Base-by-base conservation (phyloP, 2,113 vertebrate genomes). In the Calidris pygmaea region DNA sequence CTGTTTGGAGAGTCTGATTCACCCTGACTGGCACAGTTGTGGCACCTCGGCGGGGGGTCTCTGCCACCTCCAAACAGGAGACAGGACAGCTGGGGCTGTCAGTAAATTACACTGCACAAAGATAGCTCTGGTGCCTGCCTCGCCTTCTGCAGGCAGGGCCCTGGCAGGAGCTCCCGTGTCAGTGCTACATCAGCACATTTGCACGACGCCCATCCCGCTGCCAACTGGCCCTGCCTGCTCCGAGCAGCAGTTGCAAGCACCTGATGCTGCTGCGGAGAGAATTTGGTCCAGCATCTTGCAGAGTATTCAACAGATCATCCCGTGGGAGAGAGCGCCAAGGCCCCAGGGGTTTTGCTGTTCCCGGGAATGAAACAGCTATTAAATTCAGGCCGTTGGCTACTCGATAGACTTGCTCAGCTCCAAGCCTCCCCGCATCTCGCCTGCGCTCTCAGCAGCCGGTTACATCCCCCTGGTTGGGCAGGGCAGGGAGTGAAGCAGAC, bases 61-160 rank as follows among this genome's bases (percentile, higher is more conserved):
- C 43, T 16, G 20, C 73, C 93, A 45, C 89, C 65, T 48, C 63
- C 84, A 23, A 90, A 35, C 79, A 56, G 85, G 90, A 56, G 73
- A 24, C 5, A 0, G 87, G 90, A 87, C 96, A 96, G 89, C 95
- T 92, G 96, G 90, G 90, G 89, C 92, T 96, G 89, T 89, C 91
- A 85, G 32, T 6, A 72, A 67, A 62, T 73, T 10, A 74, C 88
- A 55, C 55, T 39, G 89, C 72, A 9, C 90, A 81, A 18, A 41
- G 92, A 72, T 2, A 65, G 94, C 80, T 70, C 66, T 56, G 1
- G 1, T 43, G 81, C 72, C 85, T 80, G 91, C 81, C 87, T n/a
- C 10, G 58, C 70, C 87, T 67, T 45, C 63, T 39, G 70, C 93
- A 77, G 89, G 92, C 84, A 77, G 70, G 60, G 87, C 74, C 60